phyloP scores from a whole-genome alignment of 2,113 vertebrate species.

The Smithornis capensis region DNA sequence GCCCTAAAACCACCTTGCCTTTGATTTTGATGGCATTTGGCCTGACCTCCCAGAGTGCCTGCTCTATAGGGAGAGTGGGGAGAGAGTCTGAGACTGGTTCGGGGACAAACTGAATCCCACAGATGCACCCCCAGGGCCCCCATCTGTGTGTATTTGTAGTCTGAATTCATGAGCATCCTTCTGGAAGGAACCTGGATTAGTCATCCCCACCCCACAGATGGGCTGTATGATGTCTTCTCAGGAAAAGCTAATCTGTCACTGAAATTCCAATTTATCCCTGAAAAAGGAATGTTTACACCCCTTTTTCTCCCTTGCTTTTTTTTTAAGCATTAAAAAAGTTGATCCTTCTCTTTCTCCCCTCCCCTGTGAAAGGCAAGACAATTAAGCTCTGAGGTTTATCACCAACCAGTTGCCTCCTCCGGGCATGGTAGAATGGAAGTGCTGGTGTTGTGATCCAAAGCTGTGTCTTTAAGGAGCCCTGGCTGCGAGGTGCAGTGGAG shows the following conservation, averaged over 20 bases:
- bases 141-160: not conserved
- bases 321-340: not conserved
- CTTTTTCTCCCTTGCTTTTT: not conserved
- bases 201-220: conserved; percentile 56
- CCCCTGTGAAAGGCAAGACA: not conserved
- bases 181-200: conserved; percentile 64
- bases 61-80: not conserved
- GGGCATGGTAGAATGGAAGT: not conserved
- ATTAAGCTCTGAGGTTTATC: not conserved
- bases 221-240: conserved; percentile 32
- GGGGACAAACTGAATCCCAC: not conserved
- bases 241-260: conserved; percentile 39
- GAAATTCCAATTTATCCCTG: conserved; percentile 27
- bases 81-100: not conserved
- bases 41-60: not conserved
- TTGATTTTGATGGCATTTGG: not conserved
- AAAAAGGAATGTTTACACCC: not conserved
- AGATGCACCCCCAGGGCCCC: not conserved
- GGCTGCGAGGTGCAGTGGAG: not conserved
- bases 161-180: conserved; percentile 28
- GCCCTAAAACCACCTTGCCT: not conserved
- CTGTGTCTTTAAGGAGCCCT: conserved; percentile 39
- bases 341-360: not conserved
- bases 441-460: not conserved
- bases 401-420: not conserved